Conservation (phyloP, 1,140 invertebrate species). For the Oryzaephilus surinamensis region DNA sequence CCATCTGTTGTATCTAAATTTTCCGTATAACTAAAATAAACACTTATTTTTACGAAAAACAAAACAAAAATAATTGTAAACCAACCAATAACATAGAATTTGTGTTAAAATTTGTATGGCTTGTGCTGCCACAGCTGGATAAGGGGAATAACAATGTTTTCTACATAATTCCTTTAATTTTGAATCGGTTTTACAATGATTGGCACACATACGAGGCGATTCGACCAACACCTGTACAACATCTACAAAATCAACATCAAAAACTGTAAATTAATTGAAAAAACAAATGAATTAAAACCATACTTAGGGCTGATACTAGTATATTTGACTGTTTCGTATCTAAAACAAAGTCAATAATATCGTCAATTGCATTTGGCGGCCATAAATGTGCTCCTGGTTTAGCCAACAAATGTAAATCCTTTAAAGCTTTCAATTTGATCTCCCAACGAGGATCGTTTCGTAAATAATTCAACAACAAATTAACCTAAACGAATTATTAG, state of each 20-base stretch:
- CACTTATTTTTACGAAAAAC: not conserved
- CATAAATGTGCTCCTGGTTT: conserved; percentile 70
- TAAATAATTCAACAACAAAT: conserved; percentile 46
- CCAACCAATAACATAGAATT: conserved; percentile 55
- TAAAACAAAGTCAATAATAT: conserved; percentile 30
- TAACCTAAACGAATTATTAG: conserved; percentile 36
- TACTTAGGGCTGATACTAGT: conserved; percentile 35
- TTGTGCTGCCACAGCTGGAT: conserved; percentile 54
- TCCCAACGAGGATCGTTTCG: conserved; percentile 52
- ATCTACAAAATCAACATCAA: conserved; percentile 14
- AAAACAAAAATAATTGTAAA: conserved; percentile 7
- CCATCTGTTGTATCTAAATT: conserved; percentile 48
- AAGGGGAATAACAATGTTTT: conserved; percentile 47
- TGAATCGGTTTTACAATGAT: conserved; percentile 40
- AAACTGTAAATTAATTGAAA: conserved; percentile 7
- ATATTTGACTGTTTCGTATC: conserved; percentile 24
- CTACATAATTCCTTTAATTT: conserved; percentile 43
- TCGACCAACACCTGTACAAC: conserved; percentile 45
- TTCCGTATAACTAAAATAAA: conserved; percentile 50
- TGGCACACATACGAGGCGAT: conserved; percentile 44
- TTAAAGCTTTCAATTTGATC: conserved; percentile 64
- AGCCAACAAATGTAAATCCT: conserved; percentile 65
- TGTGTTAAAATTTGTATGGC: conserved; percentile 55
- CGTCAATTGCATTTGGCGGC: conserved; percentile 51
- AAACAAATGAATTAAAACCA: conserved; percentile 2